Conservation (phyloP, 2,888 invertebrate species). For the Argyra leucocephala region DNA sequence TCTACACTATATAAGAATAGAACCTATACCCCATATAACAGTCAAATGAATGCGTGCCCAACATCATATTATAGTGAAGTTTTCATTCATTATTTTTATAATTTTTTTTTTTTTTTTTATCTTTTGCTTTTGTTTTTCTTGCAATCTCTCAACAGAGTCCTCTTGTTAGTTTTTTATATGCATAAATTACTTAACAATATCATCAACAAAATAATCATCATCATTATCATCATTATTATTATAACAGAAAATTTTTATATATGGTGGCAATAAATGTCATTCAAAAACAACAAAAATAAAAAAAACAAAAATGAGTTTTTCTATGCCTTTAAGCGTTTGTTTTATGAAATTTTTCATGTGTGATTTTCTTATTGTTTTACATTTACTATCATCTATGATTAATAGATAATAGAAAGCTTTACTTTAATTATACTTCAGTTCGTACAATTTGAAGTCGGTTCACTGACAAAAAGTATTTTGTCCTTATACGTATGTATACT, state of each 20-base stretch:
- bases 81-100: too few species aligned
- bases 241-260: neutral
- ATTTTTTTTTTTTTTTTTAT: too few species aligned
- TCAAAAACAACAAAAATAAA: neutral
- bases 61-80: neutral
- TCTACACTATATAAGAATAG: too few species aligned
- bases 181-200: neutral
- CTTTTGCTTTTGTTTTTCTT: neutral
- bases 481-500: too few species aligned
- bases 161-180: neutral
- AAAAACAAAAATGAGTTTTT: neutral
- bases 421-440: too few species aligned
- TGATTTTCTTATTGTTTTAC: too few species aligned
- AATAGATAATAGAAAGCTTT: too few species aligned
- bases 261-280: constrained; percentile 6
- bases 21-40: neutral
- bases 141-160: neutral
- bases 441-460: too few species aligned
- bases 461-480: too few species aligned
- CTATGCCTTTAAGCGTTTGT: neutral
- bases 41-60: neutral
- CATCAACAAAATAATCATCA: neutral
- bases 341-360: neutral
- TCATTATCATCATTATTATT: neutral
- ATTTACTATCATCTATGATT: too few species aligned